Conservation (phyloP, 2,797 vertebrate genomes). For the Meda fulgida region DNA sequence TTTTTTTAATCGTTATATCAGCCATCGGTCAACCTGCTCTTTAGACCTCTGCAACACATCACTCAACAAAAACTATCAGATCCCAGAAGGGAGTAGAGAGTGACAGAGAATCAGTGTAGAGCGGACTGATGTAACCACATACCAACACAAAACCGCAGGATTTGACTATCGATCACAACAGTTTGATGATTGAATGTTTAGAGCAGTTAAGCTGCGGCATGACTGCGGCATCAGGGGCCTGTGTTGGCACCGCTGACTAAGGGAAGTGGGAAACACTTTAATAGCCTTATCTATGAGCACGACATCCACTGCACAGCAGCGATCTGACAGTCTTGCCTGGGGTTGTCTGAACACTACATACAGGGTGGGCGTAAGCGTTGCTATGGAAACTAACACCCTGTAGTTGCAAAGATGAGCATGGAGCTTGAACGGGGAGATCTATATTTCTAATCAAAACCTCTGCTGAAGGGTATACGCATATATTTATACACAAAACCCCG, state of each 20-base stretch:
- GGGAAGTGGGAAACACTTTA: conserved; percentile 70
- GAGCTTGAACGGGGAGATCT: conserved; percentile 49
- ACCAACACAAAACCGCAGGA: not conserved
- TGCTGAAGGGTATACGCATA: conserved; percentile 45
- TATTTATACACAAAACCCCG: conserved; percentile 52
- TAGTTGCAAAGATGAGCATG: conserved; percentile 49
- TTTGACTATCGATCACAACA: conserved; percentile 17
- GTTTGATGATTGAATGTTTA: not conserved
- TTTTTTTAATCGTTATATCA: not conserved
- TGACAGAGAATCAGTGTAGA: not conserved
- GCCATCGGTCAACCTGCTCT: not conserved
- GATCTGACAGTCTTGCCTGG: conserved; percentile 68
- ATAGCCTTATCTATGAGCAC: conserved; percentile 75
- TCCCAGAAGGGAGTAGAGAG: not conserved
- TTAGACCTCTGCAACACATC: not conserved
- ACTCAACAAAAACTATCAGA: not conserved
- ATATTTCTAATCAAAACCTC: conserved; percentile 52
- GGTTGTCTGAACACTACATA: conserved; percentile 60
- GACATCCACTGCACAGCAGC: conserved; percentile 66
- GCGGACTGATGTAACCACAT: not conserved
- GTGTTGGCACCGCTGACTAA: conserved; percentile 60
- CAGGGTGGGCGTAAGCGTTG: conserved; percentile 70
- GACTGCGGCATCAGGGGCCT: conserved; percentile 51
- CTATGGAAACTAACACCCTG: conserved; percentile 78
- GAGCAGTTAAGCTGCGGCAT: not conserved